phyloP scores from a whole-genome alignment of 2,797 vertebrate species.

The Enteromius argenteus region DNA sequence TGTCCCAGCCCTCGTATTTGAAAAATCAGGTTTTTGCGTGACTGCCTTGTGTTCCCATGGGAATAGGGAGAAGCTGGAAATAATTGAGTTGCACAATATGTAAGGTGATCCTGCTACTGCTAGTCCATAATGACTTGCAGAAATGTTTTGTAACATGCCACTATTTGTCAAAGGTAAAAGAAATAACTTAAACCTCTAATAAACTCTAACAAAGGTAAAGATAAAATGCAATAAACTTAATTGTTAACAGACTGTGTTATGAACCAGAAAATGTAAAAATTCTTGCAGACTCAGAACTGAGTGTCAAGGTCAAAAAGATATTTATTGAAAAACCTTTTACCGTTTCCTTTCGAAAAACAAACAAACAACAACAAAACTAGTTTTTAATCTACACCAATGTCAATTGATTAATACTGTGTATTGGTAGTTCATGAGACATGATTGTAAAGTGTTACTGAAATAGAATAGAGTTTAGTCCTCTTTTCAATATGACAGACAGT shows the following conservation, averaged over 20 bases:
- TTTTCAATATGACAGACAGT: not conserved
- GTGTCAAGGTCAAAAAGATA: not conserved
- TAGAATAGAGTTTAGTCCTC: not conserved
- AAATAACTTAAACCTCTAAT: not conserved
- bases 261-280: too few relatives aligned
- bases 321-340: not conserved
- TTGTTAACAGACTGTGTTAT: too few relatives aligned
- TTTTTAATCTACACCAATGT: too few relatives aligned
- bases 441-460: not conserved
- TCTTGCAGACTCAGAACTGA: not conserved
- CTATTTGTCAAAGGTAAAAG: not conserved
- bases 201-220: not conserved
- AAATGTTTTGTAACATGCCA: not conserved
- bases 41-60: not conserved
- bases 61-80: not conserved
- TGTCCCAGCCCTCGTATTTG: not conserved
- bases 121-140: slow-evolving; percentile 21
- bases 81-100: not conserved
- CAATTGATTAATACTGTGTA: too few relatives aligned
- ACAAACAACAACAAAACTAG: too few relatives aligned
- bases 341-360: not conserved
- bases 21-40: not conserved
- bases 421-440: too few relatives aligned
- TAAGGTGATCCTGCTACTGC: not conserved
- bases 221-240: not conserved